These are phyloP conservation scores for Cichladusa arquata DNA, from an alignment of 2,113 vertebrate species.

Conservation along the genomic window DNA sequence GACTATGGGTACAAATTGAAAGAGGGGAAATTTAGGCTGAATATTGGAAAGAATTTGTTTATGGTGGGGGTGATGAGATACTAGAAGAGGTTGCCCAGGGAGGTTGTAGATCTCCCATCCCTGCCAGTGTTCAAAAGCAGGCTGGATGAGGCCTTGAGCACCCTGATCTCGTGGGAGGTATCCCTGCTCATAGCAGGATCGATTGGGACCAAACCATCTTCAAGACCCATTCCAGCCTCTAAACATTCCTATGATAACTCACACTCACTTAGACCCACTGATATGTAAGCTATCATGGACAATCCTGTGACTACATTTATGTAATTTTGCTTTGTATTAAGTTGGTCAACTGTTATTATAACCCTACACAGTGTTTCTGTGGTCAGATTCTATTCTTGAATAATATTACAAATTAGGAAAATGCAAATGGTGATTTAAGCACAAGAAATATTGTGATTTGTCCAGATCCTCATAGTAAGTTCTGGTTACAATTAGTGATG, in stretches of 20 bases:
- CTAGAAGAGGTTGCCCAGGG: rapidly evolving
- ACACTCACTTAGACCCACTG: background rate
- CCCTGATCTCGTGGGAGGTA: background rate
- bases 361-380: background rate
- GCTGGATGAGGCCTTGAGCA: background rate
- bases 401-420: background rate
- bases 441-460: background rate
- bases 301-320: background rate
- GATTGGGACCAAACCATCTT: background rate
- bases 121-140: background rate
- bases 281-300: background rate
- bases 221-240: background rate
- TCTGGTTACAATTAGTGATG: background rate
- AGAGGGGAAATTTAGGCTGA: background rate
- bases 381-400: background rate
- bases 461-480: background rate
- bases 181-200: background rate
- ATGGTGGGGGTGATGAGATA: background rate
- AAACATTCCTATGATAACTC: background rate
- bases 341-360: background rate
- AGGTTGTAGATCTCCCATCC: background rate
- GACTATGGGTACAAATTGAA: background rate
- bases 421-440: background rate
- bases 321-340: background rate
- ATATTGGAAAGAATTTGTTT: background rate